phyloP scores from a whole-genome alignment of 2,113 vertebrate species.

The Alethe diademata region DNA sequence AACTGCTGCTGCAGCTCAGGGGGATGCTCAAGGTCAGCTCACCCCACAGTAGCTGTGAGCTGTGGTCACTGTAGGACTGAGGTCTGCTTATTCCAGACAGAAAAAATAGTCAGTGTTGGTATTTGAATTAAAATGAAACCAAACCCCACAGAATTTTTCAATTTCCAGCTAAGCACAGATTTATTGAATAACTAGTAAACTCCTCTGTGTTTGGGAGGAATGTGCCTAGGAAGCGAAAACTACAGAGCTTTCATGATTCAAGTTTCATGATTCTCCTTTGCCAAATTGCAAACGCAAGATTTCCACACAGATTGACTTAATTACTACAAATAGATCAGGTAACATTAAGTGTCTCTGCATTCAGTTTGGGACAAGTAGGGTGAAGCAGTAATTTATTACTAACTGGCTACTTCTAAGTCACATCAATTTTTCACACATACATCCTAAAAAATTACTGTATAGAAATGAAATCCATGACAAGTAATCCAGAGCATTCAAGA shows the following conservation, averaged over 20 bases:
- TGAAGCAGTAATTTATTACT: neutral
- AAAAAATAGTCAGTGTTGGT: neutral
- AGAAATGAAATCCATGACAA: neutral
- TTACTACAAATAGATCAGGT: neutral
- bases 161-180: neutral
- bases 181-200: neutral
- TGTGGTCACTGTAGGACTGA: too few species aligned
- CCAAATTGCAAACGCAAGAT: neutral
- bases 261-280: neutral
- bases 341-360: neutral
- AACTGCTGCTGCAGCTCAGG: neutral
- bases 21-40: neutral
- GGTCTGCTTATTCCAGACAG: neutral
- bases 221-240: neutral
- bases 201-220: neutral
- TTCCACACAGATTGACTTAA: neutral
- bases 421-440: neutral
- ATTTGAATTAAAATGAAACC: neutral
- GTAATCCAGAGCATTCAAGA: neutral
- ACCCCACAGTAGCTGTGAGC: accelerated
- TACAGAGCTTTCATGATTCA: neutral
- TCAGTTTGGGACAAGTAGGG: neutral
- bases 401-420: neutral
- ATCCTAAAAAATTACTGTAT: neutral
- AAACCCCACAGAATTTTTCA: neutral